Evolutionary conservation across 2,888 invertebrate species (phyloP).

Genomic region (Hyposoter dolosus): DNA sequence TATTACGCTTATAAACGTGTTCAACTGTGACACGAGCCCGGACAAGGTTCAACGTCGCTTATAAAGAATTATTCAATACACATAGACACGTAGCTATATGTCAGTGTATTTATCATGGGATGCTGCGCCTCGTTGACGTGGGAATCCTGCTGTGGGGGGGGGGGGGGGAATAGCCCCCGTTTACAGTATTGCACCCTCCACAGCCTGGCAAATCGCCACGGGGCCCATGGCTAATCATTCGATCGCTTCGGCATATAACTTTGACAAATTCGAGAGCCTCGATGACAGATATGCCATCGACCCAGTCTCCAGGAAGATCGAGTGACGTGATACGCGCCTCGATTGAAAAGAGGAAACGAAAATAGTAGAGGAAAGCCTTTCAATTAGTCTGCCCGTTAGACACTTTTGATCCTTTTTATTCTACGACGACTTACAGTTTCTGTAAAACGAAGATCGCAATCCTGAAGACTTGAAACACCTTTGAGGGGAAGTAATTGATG

Average conservation of each 20-base stretch:
- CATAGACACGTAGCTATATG: neutral
- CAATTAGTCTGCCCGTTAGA: conserved; percentile 54
- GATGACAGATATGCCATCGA: conserved; percentile 81
- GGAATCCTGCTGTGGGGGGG: conserved; percentile 75
- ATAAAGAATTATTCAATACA: conserved; percentile 51
- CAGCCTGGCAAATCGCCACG: conserved; percentile 65
- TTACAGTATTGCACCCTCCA: conserved; percentile 63
- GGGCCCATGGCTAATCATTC: conserved; percentile 80
- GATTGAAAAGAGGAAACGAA: conserved; percentile 28
- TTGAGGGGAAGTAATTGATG: conserved; percentile 6
- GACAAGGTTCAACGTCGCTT: conserved; percentile 61
- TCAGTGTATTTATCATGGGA: conserved; percentile 60
- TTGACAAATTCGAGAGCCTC: conserved; percentile 82
- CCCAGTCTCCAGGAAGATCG: conserved; percentile 64
- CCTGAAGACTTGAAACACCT: conserved; percentile 20
- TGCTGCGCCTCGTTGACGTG: conserved; percentile 78
- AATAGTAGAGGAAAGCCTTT: conserved; percentile 44
- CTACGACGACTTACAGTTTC: conserved; percentile 37
- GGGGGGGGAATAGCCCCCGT: conserved; percentile 65
- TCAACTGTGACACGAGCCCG: conserved; percentile 59
- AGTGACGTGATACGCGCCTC: conserved; percentile 49
- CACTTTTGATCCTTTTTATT: conserved; percentile 55
- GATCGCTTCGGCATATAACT: conserved; percentile 76
- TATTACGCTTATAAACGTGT: conserved; percentile 53
- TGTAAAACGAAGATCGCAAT: conserved; percentile 25